phyloP scores from a whole-genome alignment of 2,797 vertebrate species.

The Sternarchorhynchus goeldii region DNA sequence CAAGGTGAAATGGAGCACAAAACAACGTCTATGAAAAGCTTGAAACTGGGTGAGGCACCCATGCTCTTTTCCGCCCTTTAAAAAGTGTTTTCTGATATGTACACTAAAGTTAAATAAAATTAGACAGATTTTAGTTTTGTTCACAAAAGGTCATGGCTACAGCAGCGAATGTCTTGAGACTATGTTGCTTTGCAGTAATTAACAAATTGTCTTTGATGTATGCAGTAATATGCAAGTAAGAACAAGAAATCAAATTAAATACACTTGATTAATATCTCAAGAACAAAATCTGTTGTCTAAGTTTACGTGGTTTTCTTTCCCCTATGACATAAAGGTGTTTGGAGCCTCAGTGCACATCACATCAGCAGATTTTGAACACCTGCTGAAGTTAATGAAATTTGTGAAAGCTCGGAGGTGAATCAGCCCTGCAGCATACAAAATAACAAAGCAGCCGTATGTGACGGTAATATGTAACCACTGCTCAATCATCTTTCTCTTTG shows the following conservation, averaged over 20 bases:
- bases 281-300: neutral
- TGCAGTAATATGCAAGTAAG: too few relatives aligned
- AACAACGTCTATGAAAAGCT: slow-evolving; percentile 9
- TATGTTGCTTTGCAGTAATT: too few relatives aligned
- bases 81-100: too few relatives aligned
- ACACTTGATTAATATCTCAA: too few relatives aligned
- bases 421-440: neutral
- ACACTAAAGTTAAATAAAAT: too few relatives aligned
- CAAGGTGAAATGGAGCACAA: neutral
- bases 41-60: neutral
- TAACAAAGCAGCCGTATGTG: neutral
- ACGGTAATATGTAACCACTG: neutral
- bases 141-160: too few relatives aligned
- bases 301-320: too few relatives aligned
- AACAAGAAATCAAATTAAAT: too few relatives aligned
- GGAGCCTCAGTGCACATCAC: neutral
- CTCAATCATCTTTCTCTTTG: neutral
- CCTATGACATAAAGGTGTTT: neutral
- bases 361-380: slow-evolving; percentile 2
- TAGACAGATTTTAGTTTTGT: too few relatives aligned
- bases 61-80: too few relatives aligned
- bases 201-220: too few relatives aligned
- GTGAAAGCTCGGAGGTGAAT: neutral
- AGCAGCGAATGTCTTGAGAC: too few relatives aligned
- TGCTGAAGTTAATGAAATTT: neutral